Evolutionary conservation across 2,888 invertebrate genomes (phyloP), one percentile per base, ranked within the genome.

Genomic region (Subacronicta megacephala): DNA sequence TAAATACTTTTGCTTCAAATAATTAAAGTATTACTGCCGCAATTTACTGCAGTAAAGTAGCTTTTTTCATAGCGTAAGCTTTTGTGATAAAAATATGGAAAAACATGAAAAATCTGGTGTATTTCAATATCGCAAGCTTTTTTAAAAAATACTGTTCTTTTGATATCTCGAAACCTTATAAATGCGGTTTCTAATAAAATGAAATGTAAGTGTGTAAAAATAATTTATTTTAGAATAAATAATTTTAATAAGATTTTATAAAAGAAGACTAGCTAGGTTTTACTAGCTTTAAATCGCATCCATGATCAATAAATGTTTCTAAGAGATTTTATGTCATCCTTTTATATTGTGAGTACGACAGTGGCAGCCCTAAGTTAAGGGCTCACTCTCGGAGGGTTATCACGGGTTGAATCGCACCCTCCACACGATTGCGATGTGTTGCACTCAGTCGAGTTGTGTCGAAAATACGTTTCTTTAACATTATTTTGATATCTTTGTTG

Each of bases 381-480:
- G 80, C 75, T 82, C 80, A 73, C 76, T 80, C 74, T 73, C 72
- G 54, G 83, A 89, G 88, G 88, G 89, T 87, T 88, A 86, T 82
- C 85, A 66, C 75, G 66, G 62, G 72, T 65, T 67, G 77, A 71
- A 80, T 79, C 81, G 79, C 79, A 78, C 84, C 86, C 83, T 82
- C 75, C 67, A 73, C 52, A 70, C 68, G 70, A 63, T 61, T 61
- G 44, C 62, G 45, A 60, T 56, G 60, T 64, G 72, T 43, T 59
- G 52, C 49, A 50, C 20, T 46, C 43, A 41, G 26, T 23, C 26
- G 29, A 18, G 37, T 52, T 70, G 51, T 35, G 37, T 23, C 42
- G 45, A 38, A 42, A 64, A 70, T 64, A 70, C 65, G 44, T 49
- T 52, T 64, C 65, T 66, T 52, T 51, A 40, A 40, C 43, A 51